Base-by-base conservation (phyloP, 2,888 invertebrate species). In the Dugesia japonica region DNA sequence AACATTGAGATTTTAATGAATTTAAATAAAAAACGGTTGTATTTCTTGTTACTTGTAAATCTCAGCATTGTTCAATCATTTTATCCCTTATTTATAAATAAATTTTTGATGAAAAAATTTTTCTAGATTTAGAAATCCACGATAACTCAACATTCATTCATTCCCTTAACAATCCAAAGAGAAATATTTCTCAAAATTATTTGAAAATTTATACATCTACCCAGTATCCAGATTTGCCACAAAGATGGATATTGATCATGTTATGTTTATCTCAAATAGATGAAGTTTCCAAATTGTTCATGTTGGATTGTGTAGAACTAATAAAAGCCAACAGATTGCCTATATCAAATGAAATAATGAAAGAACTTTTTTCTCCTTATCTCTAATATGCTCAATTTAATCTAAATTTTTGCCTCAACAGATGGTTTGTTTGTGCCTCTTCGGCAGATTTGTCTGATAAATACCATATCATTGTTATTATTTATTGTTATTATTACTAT, bases 141-240 rank as follows among this genome's bases (percentile, higher is more conserved):
- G 56, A 56, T n/a, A 56, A 56, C 17, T 56, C 56, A 13, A 4
- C 56, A 56, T 56, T 56, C 17, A 56, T 56, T 56, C 20, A 56
- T 9, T 4, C 56, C 7, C 23, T 56, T 4, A 56, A 56, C n/a
- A 56, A 56, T 56, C 56, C 4, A 7, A 56, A 56, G 17, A 56
- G 56, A n/a, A 56, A 56, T 23, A 56, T 56, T n/a, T 56, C 56
- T 56, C 56, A 56, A 56, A 56, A 56, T 56, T 56, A 56, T n/a
- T n/a, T 56, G n/a, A 56, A 56, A n/a, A 56, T 56, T 20, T 56
- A 56, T n/a, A 56, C 56, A 56, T 56, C 56, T n/a, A 56, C 56
- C 4, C 56, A 56, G 23, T 56, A 56, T 56, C 56, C 56, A 4
- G 56, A 56, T n/a, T 56, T 56, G 17, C 56, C 56, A 56, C 56